Evolutionary conservation across 1,140 invertebrate genomes (phyloP), one percentile per base, ranked within the genome.

Genomic region (Meteorus sp.): DNA sequence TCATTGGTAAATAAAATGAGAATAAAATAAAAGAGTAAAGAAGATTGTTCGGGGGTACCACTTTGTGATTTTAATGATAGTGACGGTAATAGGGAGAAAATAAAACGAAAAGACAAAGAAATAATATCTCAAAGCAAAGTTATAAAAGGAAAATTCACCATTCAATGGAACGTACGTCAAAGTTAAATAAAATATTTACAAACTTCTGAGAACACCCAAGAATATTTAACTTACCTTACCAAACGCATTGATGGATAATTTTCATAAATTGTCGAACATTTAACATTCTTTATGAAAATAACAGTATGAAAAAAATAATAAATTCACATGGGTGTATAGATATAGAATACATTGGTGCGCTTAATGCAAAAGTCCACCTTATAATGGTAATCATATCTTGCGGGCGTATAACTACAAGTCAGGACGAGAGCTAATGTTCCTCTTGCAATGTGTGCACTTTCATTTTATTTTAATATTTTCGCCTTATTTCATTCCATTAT

Each of bases 361-460:
- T 48, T 48, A 48, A 48, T 48, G 45, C 45, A 25, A 13, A 39
- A 19, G 41, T 19, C 19, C 19, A 44, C 41, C 41, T 17, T 15
- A n/a, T 15, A 39, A 39, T 8, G 22, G 11, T 48, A 48, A 48
- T 48, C 45, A 13, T 48, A 48, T 48, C 45, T 13, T 25, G n/a
- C 13, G 13, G 4, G 3, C n/a, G 29, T 48, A 48, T 48, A 48
- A 48, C 45, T 27, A 9, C 7, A 45, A 45, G 43, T 45, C 19
- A 45, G 22, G 43, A 25, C 22, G 45, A 41, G 22, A 25, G 22
- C n/a, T 48, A 48, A 29, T 29, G 27, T 48, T n/a, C 22, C 22
- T 23, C 43, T 17, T 13, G 39, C 11, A 7, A 7, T 41, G 39
- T 1, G 7, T 3, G 5, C 43, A 23, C 43, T 2, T 19, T 9